phyloP scores from a whole-genome alignment of 2,113 vertebrate genomes.

The Cyprinodon tularosa region DNA sequence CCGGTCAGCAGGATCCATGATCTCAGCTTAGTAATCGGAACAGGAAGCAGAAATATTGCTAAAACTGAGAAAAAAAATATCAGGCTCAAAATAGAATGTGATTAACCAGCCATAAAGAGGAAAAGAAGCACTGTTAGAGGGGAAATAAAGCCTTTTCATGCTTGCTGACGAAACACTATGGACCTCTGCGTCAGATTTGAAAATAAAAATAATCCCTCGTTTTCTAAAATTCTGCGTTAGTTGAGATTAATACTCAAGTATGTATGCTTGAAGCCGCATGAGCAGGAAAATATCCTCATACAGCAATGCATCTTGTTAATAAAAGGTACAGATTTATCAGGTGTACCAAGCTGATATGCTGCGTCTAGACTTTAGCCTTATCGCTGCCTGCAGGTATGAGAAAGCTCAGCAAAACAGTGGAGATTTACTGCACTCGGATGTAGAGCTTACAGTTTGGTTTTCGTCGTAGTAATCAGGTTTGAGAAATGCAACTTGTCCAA shows the following conservation, averaged over 20 bases:
- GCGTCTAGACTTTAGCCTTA: neutral
- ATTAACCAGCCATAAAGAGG: slow-evolving; percentile 40
- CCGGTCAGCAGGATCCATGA: slow-evolving; percentile 7
- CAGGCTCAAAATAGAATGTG: slow-evolving; percentile 56
- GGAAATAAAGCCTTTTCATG: slow-evolving; percentile 30
- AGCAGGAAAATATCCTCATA: neutral
- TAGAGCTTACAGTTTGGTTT: neutral
- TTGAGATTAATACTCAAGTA: slow-evolving; percentile 14
- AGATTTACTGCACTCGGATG: neutral
- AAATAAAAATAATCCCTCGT: slow-evolving; percentile 34
- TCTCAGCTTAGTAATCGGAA: slow-evolving; percentile 19
- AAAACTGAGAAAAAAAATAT: slow-evolving; percentile 25
- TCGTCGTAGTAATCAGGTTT: slow-evolving; percentile 1
- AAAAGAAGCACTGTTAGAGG: slow-evolving; percentile 26
- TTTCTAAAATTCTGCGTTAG: slow-evolving; percentile 11
- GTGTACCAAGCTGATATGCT: slow-evolving; percentile 1
- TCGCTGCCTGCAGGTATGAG: slow-evolving; percentile 14
- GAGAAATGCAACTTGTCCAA: slow-evolving; percentile 10
- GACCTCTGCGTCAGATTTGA: slow-evolving; percentile 20
- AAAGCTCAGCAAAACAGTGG: neutral
- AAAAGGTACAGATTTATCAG: neutral
- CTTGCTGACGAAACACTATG: slow-evolving; percentile 19
- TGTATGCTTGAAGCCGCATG: neutral
- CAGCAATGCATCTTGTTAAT: neutral
- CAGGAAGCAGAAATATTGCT: slow-evolving; percentile 26